A percentile compares a stretch with the other conserved stretches of the same genome.
Evolutionary conservation across 2,888 invertebrate species (phyloP).

Genomic region (Ormyrus thymus): DNA sequence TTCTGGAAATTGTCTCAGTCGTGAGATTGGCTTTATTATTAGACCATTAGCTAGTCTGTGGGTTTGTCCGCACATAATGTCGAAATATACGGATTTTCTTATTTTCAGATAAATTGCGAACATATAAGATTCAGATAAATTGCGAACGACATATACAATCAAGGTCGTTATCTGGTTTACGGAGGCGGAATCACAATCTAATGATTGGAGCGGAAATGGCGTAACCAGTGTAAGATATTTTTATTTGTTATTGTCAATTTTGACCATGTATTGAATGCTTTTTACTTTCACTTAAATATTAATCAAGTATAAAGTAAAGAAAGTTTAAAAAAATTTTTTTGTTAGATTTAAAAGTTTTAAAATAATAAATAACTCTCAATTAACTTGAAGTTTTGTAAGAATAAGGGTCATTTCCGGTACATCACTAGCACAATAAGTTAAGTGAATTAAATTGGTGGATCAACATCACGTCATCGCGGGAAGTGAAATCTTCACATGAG

Average conservation of each 20-base stretch:
- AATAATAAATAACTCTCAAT: not conserved
- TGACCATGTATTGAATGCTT: not conserved
- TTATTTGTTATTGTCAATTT: not conserved
- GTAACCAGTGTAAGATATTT: not conserved
- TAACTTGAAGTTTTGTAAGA: not conserved
- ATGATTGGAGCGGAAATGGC: not conserved
- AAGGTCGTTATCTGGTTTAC: not conserved
- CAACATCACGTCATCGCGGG: too few species aligned
- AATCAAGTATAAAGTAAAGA: too few species aligned
- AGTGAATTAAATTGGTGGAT: not conserved
- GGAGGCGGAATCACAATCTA: not conserved
- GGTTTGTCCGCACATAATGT: not conserved
- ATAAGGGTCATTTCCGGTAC: constrained; percentile 17
- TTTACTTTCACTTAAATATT: too few species aligned
- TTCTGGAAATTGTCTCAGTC: too few species aligned
- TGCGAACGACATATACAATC: constrained; percentile 4
- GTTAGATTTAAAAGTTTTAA: too few species aligned
- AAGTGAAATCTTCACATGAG: too few species aligned
- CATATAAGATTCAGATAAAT: not conserved
- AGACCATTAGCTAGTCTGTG: not conserved
- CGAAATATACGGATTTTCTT: not conserved
- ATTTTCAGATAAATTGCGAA: not conserved
- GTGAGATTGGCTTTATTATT: too few species aligned
- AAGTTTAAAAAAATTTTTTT: too few species aligned
- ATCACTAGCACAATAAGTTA: not conserved